Conservation (phyloP, 2,113 vertebrate genomes). For the Xyliphius kryptos region DNA sequence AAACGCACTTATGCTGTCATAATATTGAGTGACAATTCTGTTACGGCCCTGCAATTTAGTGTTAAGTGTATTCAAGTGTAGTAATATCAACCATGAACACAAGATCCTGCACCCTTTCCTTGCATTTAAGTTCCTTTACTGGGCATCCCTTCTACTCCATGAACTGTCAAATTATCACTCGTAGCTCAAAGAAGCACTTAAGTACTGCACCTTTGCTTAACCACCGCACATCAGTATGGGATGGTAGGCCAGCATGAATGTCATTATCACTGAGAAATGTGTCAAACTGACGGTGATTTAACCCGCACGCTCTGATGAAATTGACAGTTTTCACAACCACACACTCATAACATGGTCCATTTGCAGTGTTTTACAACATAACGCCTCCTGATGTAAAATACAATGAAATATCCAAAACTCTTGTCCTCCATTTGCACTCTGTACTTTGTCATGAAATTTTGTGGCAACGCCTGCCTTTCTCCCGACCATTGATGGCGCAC, state of each 20-base stretch:
- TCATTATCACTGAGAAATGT: not conserved
- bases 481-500: slow-evolving; percentile 28
- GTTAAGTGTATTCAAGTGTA: slow-evolving; percentile 4
- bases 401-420: slow-evolving; percentile 37
- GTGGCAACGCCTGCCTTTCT: slow-evolving; percentile 24
- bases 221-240: no score
- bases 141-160: no score
- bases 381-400: slow-evolving; percentile 41
- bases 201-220: no score
- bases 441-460: slow-evolving; percentile 27
- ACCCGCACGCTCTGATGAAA: slow-evolving; percentile 29
- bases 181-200: no score
- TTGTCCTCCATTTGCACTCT: slow-evolving; percentile 14
- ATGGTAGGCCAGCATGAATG: not conserved
- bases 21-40: slow-evolving; percentile 14
- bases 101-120: not conserved
- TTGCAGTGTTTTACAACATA: slow-evolving; percentile 34
- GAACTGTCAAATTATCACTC: no score
- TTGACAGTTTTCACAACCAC: slow-evolving; percentile 34
- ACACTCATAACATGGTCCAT: slow-evolving; percentile 36
- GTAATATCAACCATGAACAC: not conserved
- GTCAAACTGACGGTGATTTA: slow-evolving; percentile 41
- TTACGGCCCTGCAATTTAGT: slow-evolving; percentile 3
- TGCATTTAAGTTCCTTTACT: no score
- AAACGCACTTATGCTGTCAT: slow-evolving; percentile 8